These are phyloP conservation scores for Apantesis nais DNA, from an alignment of 2,888 invertebrate species.

Conservation along the genomic window DNA sequence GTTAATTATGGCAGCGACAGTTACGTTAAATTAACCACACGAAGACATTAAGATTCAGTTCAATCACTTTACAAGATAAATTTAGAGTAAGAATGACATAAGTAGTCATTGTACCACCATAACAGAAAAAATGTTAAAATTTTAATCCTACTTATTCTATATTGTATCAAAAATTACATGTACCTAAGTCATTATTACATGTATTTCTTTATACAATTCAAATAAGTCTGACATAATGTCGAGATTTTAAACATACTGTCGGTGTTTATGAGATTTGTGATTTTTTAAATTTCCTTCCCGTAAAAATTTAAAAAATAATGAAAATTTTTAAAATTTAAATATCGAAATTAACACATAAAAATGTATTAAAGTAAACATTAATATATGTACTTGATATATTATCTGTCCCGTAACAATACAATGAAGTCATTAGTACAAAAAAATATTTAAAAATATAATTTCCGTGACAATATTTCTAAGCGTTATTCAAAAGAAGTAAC, in stretches of 20 bases:
- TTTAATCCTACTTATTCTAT: neutral
- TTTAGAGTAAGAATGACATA: slow-evolving; percentile 53
- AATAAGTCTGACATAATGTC: neutral
- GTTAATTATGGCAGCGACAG: slow-evolving; percentile 60
- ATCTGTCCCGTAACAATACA: neutral
- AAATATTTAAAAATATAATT: neutral
- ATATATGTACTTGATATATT: neutral
- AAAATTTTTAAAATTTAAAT: neutral
- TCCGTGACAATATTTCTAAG: neutral
- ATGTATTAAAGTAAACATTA: neutral
- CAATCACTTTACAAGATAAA: slow-evolving; percentile 56
- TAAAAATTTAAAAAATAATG: neutral
- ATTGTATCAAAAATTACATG: too few relatives aligned
- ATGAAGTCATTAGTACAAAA: neutral
- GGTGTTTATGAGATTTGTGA: neutral
- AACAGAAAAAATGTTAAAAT: neutral
- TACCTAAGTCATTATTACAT: too few relatives aligned
- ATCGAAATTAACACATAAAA: neutral
- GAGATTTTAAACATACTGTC: neutral
- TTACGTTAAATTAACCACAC: slow-evolving; percentile 62
- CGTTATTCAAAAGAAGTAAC: neutral
- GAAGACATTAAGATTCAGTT: slow-evolving; percentile 66
- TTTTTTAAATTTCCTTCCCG: too few relatives aligned
- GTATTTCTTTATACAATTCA: too few relatives aligned
- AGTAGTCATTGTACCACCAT: slow-evolving; percentile 43